These are phyloP conservation scores for Sinocyclocheilus anshuiensis DNA, from an alignment of 2,113 vertebrate species.

Conservation along the genomic window DNA sequence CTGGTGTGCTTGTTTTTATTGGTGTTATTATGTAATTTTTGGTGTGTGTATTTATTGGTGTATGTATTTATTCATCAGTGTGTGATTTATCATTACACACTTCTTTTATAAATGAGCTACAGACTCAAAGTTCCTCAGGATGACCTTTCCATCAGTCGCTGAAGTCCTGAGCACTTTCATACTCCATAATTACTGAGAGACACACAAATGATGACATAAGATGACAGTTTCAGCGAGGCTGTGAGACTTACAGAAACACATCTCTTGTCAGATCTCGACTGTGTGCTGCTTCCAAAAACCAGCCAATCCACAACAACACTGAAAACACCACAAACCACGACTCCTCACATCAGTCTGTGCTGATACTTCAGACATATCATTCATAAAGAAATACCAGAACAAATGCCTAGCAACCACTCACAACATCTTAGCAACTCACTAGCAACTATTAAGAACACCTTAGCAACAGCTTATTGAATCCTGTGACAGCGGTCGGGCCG, in stretches of 20 bases:
- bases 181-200: conserved; percentile 58
- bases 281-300: neutral
- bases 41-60: neutral
- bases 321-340: neutral
- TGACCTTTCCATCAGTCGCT: conserved; percentile 55
- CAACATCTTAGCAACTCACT: too few species aligned
- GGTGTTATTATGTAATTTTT: too few species aligned
- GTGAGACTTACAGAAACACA: neutral
- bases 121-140: conserved; percentile 32
- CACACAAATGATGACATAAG: conserved; percentile 45
- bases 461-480: neutral
- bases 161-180: conserved; percentile 45
- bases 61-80: neutral
- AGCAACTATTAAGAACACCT: neutral
- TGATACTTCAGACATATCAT: too few species aligned
- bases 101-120: conserved; percentile 49
- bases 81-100: conserved; percentile 7
- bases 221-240: conserved; percentile 14
- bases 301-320: too few species aligned
- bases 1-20: too few species aligned
- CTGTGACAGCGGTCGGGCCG: neutral
- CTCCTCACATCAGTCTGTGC: neutral
- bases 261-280: neutral
- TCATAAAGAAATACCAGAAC: neutral
- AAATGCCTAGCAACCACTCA: neutral